A percentile compares a stretch with the other conserved stretches of the same genome.
Evolutionary conservation across 2,888 invertebrate genomes (phyloP).

Genomic region (Drosophila kokeensis): DNA sequence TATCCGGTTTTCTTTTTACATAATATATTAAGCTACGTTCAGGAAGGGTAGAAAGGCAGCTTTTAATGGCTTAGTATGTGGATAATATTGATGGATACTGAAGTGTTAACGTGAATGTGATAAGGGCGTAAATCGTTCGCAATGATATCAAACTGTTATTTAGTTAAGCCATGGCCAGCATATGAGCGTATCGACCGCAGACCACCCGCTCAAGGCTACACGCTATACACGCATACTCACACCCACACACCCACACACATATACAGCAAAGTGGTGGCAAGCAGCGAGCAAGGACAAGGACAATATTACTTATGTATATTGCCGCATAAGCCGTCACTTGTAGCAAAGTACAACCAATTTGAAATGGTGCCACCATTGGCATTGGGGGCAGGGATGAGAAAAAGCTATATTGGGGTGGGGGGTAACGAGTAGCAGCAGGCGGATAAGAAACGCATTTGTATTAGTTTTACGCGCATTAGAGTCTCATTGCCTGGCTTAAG

Average conservation of each 20-base stretch:
- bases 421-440: constrained; percentile 26
- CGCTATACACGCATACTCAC: constrained; percentile 6
- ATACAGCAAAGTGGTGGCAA: constrained; percentile 6
- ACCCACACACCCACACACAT: neutral
- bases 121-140: constrained; percentile 69
- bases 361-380: constrained; percentile 43
- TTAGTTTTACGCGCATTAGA: constrained; percentile 80
- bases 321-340: constrained; percentile 78
- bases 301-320: constrained; percentile 80
- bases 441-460: constrained; percentile 80
- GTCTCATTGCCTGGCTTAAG: constrained; percentile 79
- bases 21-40: constrained; percentile 46
- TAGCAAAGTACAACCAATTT: constrained; percentile 78
- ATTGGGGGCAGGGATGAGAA: constrained; percentile 1
- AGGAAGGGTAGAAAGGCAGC: constrained; percentile 7
- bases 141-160: constrained; percentile 78
- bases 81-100: constrained; percentile 47
- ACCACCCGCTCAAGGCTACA: constrained; percentile 27
- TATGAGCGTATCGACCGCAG: constrained; percentile 40
- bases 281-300: constrained; percentile 42
- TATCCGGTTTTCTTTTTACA: constrained; percentile 21
- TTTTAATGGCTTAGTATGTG: constrained; percentile 14
- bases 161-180: constrained; percentile 70
- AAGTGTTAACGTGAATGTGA: constrained; percentile 74
- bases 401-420: neutral